Evolutionary conservation across 2,797 vertebrate species (phyloP), one percentile per base, ranked within the genome.

Genomic region (Lophotriccus pileatus): DNA sequence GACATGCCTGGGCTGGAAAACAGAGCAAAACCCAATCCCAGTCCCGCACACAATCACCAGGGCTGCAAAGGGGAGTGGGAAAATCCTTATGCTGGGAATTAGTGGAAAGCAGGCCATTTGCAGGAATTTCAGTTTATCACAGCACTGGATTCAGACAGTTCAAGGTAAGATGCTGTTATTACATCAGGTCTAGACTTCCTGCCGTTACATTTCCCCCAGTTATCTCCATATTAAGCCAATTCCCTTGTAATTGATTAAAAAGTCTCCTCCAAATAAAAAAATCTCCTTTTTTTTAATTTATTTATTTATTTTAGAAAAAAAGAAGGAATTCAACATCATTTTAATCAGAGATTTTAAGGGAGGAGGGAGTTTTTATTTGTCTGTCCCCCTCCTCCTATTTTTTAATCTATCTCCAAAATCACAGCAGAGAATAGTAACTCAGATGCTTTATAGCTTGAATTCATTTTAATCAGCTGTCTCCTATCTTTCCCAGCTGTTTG

Each of bases 401-500:
- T 79, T 84, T 27, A 66, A 87, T 79, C 68, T 75, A 83, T 49
- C 53, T 78, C 36, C 56, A 70, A 84, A 94, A 89, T 77, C 72
- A 83, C 41, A 64, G 37, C 50, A 87, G 58, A 80, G 68, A 46
- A 53, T 4, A 83, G 75, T 22, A 60, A 90, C 92, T 87, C 75
- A 72, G 9, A 87, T n/a, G 75, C 75, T 87, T 94, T 92, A 84
- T 55, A 78, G 68, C 58, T 22, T 27, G 83, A 92, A 74, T 91
- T 93, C 47, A 80, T 91, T 91, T 59, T 34, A 81, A 73, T 91
- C 90, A 79, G 41, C 70, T 94, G 62, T 69, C 85, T 94, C 62
- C 79, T 84, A 41, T 92, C 86, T 89, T 52, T 82, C 52, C 76
- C 89, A 92, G 82, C 56, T 91, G 62, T 84, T 95, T 93, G 58